Percentiles rank a stretch among this genome's conserved stretches.
phyloP scores from a whole-genome alignment of 2,113 vertebrate genomes.

The Rhadina sibilatrix region DNA sequence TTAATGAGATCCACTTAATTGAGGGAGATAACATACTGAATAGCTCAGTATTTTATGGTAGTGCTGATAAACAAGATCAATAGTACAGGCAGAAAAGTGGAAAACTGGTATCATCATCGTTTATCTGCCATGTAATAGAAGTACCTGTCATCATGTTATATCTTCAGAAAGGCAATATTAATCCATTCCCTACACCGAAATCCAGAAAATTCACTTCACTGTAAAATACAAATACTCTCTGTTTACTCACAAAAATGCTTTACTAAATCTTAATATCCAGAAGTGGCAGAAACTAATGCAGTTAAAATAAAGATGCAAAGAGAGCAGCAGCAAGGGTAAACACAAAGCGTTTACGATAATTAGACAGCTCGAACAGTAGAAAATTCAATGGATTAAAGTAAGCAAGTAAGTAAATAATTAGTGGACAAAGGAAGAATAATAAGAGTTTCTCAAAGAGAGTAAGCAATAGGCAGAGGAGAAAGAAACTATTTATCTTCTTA shows the following conservation, averaged over 20 bases:
- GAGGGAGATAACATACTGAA: slow-evolving; percentile 31
- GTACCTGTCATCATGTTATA: slow-evolving; percentile 11
- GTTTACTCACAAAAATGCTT: background rate
- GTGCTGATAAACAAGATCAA: slow-evolving; percentile 53
- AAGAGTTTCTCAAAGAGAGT: background rate
- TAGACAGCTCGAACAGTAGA: background rate
- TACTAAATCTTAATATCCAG: slow-evolving; percentile 35
- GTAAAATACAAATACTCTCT: slow-evolving; percentile 14
- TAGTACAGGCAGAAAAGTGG: slow-evolving; percentile 42
- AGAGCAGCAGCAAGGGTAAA: background rate
- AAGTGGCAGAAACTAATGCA: slow-evolving; percentile 2
- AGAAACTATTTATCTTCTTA: slow-evolving; percentile 15
- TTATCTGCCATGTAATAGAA: slow-evolving; percentile 44
- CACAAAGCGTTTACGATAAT: background rate
- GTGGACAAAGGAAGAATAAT: background rate
- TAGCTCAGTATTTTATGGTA: slow-evolving; percentile 29
- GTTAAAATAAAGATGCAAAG: slow-evolving; percentile 10
- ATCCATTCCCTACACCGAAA: slow-evolving; percentile 2
- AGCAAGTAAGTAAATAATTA: slow-evolving; percentile 13
- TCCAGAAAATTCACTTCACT: background rate
- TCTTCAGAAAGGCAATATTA: background rate
- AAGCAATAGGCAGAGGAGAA: background rate
- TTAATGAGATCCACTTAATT: slow-evolving; percentile 38
- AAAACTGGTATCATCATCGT: slow-evolving; percentile 29
- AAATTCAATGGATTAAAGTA: slow-evolving; percentile 1